Evolutionary conservation across 2,797 vertebrate genomes (phyloP).

Genomic region (Pseudochirops corinnae): DNA sequence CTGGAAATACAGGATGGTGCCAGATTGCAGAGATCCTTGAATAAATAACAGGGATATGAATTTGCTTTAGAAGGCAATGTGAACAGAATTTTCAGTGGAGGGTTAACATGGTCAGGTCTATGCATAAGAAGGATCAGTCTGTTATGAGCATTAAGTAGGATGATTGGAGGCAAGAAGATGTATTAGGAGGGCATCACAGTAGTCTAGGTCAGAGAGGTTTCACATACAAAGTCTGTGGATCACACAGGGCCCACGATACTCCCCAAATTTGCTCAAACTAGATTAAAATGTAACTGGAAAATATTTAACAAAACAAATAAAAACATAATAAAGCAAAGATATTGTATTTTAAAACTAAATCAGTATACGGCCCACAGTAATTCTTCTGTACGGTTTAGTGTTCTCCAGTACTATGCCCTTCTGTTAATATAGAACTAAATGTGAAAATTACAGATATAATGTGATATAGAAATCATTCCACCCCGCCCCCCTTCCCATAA

Average conservation of each 20-base stretch:
- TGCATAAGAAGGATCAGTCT: not conserved
- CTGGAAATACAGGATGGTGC: not conserved
- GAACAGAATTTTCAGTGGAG: not conserved
- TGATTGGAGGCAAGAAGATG: not conserved
- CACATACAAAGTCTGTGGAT: not conserved
- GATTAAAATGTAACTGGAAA: not conserved
- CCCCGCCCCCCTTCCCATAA: too few species aligned
- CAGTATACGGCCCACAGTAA: not conserved
- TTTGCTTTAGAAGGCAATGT: not conserved
- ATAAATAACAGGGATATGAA: not conserved
- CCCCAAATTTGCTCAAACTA: not conserved
- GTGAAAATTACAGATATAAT: too few species aligned
- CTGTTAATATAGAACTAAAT: too few species aligned
- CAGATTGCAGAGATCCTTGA: not conserved
- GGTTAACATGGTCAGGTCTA: not conserved
- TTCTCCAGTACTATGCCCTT: not conserved
- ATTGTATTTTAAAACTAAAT: not conserved
- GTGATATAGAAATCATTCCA: too few species aligned
- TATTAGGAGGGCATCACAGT: not conserved
- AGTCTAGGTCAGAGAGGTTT: not conserved
- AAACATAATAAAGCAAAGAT: not conserved
- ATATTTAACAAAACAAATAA: not conserved
- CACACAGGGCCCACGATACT: not conserved
- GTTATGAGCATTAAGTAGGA: not conserved
- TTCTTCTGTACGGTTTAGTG: not conserved